Base-by-base conservation (phyloP, 2,797 vertebrate species). In the Smutsia gigantea region DNA sequence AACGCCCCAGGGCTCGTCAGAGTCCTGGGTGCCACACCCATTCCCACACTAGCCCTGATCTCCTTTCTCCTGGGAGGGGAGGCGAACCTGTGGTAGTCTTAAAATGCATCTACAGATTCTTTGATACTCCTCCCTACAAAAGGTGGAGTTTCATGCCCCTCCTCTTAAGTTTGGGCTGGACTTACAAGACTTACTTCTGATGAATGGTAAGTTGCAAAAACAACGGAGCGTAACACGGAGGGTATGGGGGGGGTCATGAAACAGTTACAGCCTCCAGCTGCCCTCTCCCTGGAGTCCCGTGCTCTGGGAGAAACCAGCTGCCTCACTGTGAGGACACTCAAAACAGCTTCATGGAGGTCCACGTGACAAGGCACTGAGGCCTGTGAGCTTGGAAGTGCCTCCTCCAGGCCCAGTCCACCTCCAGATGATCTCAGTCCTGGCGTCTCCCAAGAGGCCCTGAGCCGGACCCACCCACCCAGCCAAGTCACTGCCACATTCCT, bases 41-140 rank as follows among this genome's bases (percentile, higher is more conserved):
- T 46, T 12, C 46, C 46, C 46, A 46, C 46, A 11, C 46, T 46
- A 10, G 46, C 46, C 46, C 46, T 46, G 9, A 46, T 11, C 46
- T 46, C 46, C 46, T 46, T 11, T 46, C 46, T 46, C 46, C 46
- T 46, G 46, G 46, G 46, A 46, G 46, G 46, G 46, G 46, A 46
- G 46, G 46, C 11, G 69, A 42, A 25, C 46, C 29, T 19, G 19
- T 10, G 10, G 11, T n/a, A n/a, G 19, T 51, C 61, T 46, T 46
- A 17, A 27, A 13, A 2, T 7, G 12, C 7, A 1, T 13, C 49
- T 51, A 17, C 23, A 5, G 2, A 14, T 6, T 42, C n/a, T 31
- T 18, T 15, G 21, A n/a, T 39, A 9, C 55, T 34, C 55, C 29
- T 18, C 9, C 7, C 34, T 25, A 17, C 51, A 14, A 27, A 68